phyloP scores from a whole-genome alignment of 2,797 vertebrate species.

The Saxicola maurus region DNA sequence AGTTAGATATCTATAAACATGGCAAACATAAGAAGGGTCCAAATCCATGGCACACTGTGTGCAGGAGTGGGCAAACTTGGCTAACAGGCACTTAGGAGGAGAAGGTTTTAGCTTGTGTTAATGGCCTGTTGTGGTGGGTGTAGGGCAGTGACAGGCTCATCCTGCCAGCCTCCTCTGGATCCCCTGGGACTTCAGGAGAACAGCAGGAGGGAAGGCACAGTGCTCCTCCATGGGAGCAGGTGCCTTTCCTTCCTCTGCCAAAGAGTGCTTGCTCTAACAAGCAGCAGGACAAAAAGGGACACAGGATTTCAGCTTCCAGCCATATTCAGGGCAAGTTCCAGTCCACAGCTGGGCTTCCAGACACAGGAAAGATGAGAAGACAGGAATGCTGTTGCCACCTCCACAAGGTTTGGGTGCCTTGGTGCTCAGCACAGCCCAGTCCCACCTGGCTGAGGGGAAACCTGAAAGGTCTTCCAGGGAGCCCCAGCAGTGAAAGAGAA shows the following conservation, averaged over 20 bases:
- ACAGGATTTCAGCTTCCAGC: neutral
- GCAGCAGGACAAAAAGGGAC: neutral
- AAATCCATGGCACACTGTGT: neutral
- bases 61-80: neutral
- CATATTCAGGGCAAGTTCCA: neutral
- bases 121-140: neutral
- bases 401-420: fast-evolving
- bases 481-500: neutral
- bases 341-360: neutral
- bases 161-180: neutral
- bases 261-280: neutral
- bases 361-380: neutral
- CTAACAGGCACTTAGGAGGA: neutral
- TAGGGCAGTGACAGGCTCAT: neutral
- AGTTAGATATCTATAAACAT: neutral
- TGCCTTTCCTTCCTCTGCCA: neutral
- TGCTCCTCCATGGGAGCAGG: neutral
- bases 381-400: fast-evolving
- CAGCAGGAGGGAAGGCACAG: neutral
- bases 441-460: neutral
- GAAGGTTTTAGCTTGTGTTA: neutral
- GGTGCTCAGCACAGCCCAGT: neutral
- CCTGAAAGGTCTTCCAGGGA: neutral
- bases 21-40: neutral
- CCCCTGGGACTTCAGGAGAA: neutral